phyloP scores from a whole-genome alignment of 1,140 invertebrate species.

The Hycleus phaleratus region DNA sequence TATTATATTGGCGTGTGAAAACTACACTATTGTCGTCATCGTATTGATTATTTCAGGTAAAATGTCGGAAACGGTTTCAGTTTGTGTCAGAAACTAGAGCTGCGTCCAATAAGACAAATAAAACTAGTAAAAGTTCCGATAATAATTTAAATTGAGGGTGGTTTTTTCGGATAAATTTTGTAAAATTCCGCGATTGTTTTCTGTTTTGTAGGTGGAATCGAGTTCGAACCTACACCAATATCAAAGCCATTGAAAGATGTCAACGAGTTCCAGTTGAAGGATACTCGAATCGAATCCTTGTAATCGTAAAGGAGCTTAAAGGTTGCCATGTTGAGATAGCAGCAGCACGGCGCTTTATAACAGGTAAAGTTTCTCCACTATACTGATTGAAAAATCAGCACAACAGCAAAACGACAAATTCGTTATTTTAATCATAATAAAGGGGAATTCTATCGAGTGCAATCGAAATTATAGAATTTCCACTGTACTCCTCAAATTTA shows the following conservation, averaged over 20 bases:
- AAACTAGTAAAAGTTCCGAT: too few species aligned
- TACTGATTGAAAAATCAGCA: too few species aligned
- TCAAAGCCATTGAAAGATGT: conserved; percentile 1
- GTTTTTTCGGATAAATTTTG: too few species aligned
- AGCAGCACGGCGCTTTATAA: conserved; percentile 33
- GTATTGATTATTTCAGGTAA: conserved; percentile 26
- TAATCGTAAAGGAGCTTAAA: conserved; percentile 19
- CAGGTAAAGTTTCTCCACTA: conserved; percentile 17
- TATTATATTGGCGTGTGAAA: too few species aligned
- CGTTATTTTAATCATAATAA: too few species aligned
- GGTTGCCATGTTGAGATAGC: conserved; percentile 21
- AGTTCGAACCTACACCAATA: too few species aligned
- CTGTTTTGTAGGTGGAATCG: too few species aligned
- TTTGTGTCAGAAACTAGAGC: not conserved
- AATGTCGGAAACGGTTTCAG: conserved; percentile 11
- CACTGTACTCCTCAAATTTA: too few species aligned
- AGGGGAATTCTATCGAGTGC: too few species aligned
- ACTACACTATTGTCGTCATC: not conserved
- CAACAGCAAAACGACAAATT: too few species aligned
- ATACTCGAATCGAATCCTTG: conserved; percentile 6
- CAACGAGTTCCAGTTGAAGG: conserved; percentile 8
- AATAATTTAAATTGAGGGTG: too few species aligned
- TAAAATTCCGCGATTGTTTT: not conserved
- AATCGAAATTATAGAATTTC: too few species aligned
- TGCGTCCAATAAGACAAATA: conserved; percentile 5